phyloP scores from a whole-genome alignment of 2,113 vertebrate genomes.

The Oryzias javanicus region DNA sequence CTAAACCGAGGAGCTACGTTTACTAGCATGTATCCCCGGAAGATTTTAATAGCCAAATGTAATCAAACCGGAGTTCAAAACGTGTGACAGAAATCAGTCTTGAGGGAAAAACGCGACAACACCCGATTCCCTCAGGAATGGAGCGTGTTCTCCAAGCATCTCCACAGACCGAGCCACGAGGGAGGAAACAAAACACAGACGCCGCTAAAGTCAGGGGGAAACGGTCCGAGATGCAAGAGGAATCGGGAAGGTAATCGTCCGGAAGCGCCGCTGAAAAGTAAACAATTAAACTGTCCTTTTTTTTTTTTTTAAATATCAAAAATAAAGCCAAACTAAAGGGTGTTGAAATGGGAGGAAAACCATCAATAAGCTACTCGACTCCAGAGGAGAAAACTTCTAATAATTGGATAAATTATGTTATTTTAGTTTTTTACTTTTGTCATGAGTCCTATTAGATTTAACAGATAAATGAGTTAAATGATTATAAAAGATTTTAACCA shows the following conservation, averaged over 20 bases:
- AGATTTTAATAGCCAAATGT: slow-evolving; percentile 3
- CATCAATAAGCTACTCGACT: too few relatives aligned
- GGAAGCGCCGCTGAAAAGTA: too few relatives aligned
- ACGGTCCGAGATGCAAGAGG: neutral
- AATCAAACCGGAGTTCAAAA: slow-evolving; percentile 19
- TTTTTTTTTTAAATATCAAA: too few relatives aligned
- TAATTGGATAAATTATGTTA: too few relatives aligned
- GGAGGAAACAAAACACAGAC: slow-evolving; percentile 11
- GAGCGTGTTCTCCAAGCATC: slow-evolving; percentile 15
- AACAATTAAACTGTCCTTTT: too few relatives aligned
- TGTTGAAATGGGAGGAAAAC: too few relatives aligned
- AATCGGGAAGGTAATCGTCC: neutral
- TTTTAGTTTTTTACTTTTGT: too few relatives aligned
- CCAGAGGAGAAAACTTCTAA: too few relatives aligned
- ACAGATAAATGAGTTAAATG: too few relatives aligned
- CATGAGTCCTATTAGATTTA: too few relatives aligned
- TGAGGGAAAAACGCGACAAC: slow-evolving; percentile 52
- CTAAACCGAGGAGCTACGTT: neutral
- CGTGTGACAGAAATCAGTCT: slow-evolving; percentile 34
- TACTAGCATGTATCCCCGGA: neutral
- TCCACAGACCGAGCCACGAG: slow-evolving; percentile 25
- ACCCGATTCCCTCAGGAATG: slow-evolving; percentile 50
- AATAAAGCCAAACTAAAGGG: too few relatives aligned
- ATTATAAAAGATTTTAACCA: too few relatives aligned
- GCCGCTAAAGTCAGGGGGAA: slow-evolving; percentile 14